Evolutionary conservation across 2,888 invertebrate species (phyloP).

Genomic region (Monochamus alternatus): DNA sequence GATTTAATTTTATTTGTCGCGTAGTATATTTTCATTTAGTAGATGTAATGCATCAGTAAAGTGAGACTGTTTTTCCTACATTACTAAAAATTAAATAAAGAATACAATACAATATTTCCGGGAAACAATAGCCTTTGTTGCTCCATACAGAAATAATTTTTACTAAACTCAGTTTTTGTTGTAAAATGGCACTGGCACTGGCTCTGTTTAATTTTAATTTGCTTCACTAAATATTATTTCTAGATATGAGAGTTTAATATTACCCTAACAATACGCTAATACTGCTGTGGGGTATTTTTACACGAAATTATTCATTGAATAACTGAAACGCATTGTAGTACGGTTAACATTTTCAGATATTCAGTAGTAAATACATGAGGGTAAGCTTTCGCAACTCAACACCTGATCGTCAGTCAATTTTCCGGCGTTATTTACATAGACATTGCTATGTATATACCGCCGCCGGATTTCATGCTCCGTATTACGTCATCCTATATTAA

Average conservation of each 20-base stretch:
- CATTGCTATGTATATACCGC: slow-evolving; percentile 46
- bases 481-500: slow-evolving; percentile 16
- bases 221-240: slow-evolving; percentile 29
- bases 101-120: too few species aligned
- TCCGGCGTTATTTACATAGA: slow-evolving; percentile 47
- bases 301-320: slow-evolving; percentile 49
- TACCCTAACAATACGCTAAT: slow-evolving; percentile 46
- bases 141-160: not conserved
- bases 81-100: too few species aligned
- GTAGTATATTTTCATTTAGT: too few species aligned
- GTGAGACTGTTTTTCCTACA: too few species aligned
- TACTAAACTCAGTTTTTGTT: not conserved
- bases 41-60: too few species aligned
- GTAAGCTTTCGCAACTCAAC: slow-evolving; percentile 44
- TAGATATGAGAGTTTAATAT: slow-evolving; percentile 42
- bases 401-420: slow-evolving; percentile 49
- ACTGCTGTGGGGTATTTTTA: slow-evolving; percentile 48
- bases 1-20: too few species aligned
- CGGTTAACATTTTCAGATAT: slow-evolving; percentile 39
- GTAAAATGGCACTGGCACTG: not conserved
- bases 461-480: slow-evolving; percentile 8
- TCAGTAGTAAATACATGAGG: slow-evolving; percentile 41
- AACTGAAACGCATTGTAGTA: slow-evolving; percentile 46
- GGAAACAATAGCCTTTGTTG: not conserved
- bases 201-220: slow-evolving; percentile 20